Base-by-base conservation (phyloP, 2,113 vertebrate species). In the Meles meles region DNA sequence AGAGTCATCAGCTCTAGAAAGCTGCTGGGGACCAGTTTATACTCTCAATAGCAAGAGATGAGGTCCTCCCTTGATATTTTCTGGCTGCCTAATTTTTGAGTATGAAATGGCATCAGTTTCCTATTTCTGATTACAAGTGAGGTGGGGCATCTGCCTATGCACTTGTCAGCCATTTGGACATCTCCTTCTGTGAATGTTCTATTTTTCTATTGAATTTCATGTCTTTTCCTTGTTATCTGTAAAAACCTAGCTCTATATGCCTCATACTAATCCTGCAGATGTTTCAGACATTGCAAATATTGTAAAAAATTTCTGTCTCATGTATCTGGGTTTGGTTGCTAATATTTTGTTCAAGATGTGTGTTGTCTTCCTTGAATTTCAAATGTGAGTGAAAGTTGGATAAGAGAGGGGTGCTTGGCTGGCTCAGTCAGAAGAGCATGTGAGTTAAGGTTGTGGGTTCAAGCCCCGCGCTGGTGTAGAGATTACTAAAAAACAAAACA, bases 221-320 rank as follows among this genome's bases (percentile, higher is more conserved):
- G 13, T 47, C 39, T 59, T 93, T 93, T 88, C 79, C 81, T 94
- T 27, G 17, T 59, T 82, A 90, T 87, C 92, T 93, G 29, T n/a
- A 29, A 90, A 93, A 95, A 84, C 7, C 49, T 31, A 59, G 20
- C 13, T 81, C 2, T 44, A 20, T 61, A 83, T 93, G 74, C 20
- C 55, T 80, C 67, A 44, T 67, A 29, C 10, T 14, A 93, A 74
- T 82, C 44, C 2, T 31, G 5, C n/a, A 37, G 49, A 82, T 27
- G 67, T 92, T 93, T 88, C 61, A 93, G 83, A 93, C 44, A 80
- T 17, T 72, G 29, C 15, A 84, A 87, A 23, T 87, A 88, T 52
- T 20, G 17, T 81, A 85, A 61, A 59, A 17, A 61, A 25, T 31
- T 88, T 88, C 90, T 77, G 18, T 81, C 17, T 72, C 31, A 67